These are phyloP conservation scores for Montipora capricornis DNA, from an alignment of 64 coral and sea anemone species.

Conservation along the genomic window DNA sequence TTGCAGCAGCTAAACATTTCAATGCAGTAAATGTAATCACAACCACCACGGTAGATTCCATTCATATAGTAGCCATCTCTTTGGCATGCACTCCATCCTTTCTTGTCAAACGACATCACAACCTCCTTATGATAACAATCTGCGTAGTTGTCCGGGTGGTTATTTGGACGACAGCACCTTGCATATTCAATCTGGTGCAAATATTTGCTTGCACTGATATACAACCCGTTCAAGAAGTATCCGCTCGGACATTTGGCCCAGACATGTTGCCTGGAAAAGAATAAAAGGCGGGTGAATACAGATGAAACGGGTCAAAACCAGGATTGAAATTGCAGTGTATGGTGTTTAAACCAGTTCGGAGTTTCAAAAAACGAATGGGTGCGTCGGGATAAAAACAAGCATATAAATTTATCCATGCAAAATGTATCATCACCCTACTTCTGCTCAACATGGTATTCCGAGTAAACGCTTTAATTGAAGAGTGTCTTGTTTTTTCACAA, in stretches of 20 bases:
- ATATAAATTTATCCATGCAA: no score
- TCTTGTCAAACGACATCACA: background rate
- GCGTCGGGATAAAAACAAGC: no score
- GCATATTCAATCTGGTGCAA: background rate
- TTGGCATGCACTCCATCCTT: conserved; percentile 20
- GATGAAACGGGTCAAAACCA: no score
- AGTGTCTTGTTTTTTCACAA: no score
- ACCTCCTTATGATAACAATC: conserved; percentile 31
- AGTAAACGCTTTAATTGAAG: no score
- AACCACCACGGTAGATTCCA: conserved; percentile 14
- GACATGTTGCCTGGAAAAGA: background rate
- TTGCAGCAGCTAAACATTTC: conserved; percentile 36
- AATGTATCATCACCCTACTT: no score
- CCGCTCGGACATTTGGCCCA: conserved; percentile 1
- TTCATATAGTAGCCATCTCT: background rate
- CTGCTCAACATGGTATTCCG: no score
- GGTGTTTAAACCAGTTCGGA: no score
- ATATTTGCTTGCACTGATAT: background rate
- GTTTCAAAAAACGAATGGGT: no score
- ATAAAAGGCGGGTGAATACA: background rate
- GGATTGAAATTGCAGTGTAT: no score
- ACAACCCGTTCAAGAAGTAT: background rate
- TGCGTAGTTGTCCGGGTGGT: background rate
- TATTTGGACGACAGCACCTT: background rate
- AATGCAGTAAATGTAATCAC: conserved; percentile 25